These are phyloP conservation scores for Ryuthela nishihirai DNA, from an alignment of 2,888 invertebrate species.

Conservation along the genomic window DNA sequence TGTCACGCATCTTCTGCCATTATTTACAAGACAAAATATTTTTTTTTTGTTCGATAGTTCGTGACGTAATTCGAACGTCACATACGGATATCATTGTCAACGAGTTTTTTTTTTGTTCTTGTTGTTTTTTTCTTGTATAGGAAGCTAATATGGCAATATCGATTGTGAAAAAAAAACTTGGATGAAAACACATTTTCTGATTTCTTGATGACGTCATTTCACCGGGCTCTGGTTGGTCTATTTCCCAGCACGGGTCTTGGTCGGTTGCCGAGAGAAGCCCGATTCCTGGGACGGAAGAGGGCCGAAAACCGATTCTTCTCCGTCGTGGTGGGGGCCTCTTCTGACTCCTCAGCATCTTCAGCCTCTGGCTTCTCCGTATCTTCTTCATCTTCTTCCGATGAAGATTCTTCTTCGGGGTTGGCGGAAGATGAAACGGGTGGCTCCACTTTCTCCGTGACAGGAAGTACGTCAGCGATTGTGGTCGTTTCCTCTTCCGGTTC, in stretches of 20 bases:
- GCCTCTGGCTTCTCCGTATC: not conserved
- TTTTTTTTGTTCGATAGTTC: too few species aligned
- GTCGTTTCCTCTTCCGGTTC: conserved; percentile 19
- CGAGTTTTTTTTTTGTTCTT: too few species aligned
- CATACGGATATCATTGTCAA: too few species aligned
- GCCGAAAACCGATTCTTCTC: conserved; percentile 27
- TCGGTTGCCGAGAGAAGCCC: conserved; percentile 17
- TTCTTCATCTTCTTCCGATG: not conserved
- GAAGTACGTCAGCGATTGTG: conserved; percentile 4
- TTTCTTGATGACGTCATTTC: too few species aligned
- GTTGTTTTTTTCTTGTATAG: too few species aligned
- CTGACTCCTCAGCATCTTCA: conserved; percentile 2
- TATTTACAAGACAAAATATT: too few species aligned
- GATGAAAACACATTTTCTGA: too few species aligned
- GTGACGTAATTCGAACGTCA: too few species aligned
- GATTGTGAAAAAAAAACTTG: too few species aligned
- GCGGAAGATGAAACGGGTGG: not conserved
- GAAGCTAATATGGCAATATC: too few species aligned
- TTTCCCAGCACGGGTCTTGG: conserved; percentile 25
- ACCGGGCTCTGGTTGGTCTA: conserved; percentile 21
- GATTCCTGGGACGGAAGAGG: conserved; percentile 23
- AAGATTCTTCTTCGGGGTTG: not conserved
- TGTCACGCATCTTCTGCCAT: too few species aligned
- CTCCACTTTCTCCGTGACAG: not conserved
- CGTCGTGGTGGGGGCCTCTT: conserved; percentile 21